Conservation (phyloP, 2,113 vertebrate species). For the Grammomys dolichurus region DNA sequence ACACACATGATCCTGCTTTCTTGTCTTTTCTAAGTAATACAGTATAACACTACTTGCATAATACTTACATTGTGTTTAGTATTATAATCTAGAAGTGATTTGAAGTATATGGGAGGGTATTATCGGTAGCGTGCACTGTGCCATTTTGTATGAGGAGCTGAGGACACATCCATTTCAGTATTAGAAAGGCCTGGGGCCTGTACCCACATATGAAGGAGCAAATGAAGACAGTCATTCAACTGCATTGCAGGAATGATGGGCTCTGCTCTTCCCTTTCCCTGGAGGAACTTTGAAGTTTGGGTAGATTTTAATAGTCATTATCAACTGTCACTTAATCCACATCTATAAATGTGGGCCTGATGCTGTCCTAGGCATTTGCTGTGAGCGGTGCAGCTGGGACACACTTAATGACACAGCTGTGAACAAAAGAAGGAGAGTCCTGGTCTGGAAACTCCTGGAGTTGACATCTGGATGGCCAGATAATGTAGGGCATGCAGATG, state of each 20-base stretch:
- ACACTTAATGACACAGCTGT: neutral
- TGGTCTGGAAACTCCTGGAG: neutral
- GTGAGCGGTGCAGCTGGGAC: neutral
- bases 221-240: neutral
- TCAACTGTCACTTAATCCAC: neutral
- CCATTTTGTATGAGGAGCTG: neutral
- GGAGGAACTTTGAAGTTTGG: neutral
- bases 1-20: neutral
- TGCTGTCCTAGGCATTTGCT: neutral
- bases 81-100: neutral
- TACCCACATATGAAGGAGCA: neutral
- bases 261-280: neutral
- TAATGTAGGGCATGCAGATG: neutral
- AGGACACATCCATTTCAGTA: neutral
- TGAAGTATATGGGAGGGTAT: neutral
- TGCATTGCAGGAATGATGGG: neutral
- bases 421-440: neutral
- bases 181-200: neutral
- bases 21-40: neutral
- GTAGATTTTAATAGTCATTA: slow-evolving; percentile 7
- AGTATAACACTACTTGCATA: neutral
- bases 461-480: neutral
- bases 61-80: neutral
- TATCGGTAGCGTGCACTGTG: neutral
- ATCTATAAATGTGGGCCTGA: neutral